Base-by-base conservation (phyloP, 2,888 invertebrate genomes). In the Himalopsyche kuldschensis region DNA sequence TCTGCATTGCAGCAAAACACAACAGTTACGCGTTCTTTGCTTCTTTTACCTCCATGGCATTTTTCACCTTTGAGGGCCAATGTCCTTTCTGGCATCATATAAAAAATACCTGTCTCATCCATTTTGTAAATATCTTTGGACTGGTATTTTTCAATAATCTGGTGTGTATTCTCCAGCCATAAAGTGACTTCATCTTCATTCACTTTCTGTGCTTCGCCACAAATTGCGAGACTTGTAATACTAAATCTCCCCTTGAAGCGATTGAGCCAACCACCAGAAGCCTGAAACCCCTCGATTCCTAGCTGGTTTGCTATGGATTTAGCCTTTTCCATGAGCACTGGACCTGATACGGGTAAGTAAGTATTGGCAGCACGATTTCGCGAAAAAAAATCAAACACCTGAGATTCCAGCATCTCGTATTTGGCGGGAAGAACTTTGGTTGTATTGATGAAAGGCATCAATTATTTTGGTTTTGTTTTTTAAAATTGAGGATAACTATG, bases 41-140 rank as follows among this genome's bases (percentile, higher is more conserved):
- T 47, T 11, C 47, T 11, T n/a, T 47, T 47, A 17, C 47, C 4
- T 5, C 47, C 47, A 4, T 5, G 11, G 47, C 3, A 47, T 47
- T 47, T 47, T 79, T 6, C n/a, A 8, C 75, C 20, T 24, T 82
- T 82, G 30, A 35, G 17, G 10, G 81, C 79, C 48, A 55, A 83
- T 24, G 31, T 30, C 6, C 20, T 75, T 24, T 78, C 32, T 0
- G 32, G 20, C 0, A 75, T 20, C 17, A 20, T 75, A 24, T 75
- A 75, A 75, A 75, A 75, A 24, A 75, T 75, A n/a, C 75, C 75
- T 4, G 75, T 75, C 27, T 75, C 75, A 5, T 75, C 27, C 24
- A 11, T 75, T 20, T 75, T 75, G 11, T 75, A 75, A 27, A 75
- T 75, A 1, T 75, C n/a, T 75, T 27, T 75, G 27, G 75, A 27